Evolutionary conservation across 2,113 vertebrate species (phyloP).

Genomic region (Daphoenositta chrysoptera): DNA sequence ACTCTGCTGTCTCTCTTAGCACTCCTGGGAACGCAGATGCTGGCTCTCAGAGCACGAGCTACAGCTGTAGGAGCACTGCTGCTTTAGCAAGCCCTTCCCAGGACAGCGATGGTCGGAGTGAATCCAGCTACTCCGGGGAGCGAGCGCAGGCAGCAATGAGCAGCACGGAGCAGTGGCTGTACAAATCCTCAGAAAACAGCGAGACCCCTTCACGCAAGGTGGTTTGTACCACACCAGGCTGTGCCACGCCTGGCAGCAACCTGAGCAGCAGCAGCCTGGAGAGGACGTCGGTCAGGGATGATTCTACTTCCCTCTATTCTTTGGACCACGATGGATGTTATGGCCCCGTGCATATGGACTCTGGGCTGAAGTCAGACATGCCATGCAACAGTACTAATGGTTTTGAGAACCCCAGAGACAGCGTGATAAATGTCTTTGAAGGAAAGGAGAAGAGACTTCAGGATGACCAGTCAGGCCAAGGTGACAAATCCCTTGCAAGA

Average conservation of each 20-base stretch:
- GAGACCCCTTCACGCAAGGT: conserved; percentile 65
- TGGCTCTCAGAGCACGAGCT: conserved; percentile 63
- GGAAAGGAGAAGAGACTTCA: conserved; percentile 72
- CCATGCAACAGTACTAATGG: conserved; percentile 65
- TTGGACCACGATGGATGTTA: conserved; percentile 86
- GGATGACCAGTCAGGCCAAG: conserved; percentile 72
- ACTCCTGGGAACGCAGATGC: conserved; percentile 62
- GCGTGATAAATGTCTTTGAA: conserved; percentile 82
- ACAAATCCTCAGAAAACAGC: conserved; percentile 72
- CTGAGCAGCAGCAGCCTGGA: conserved; percentile 85
- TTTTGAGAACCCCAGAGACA: conserved; percentile 80
- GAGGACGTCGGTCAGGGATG: conserved; percentile 75
- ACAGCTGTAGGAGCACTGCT: conserved; percentile 32
- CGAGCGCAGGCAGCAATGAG: conserved; percentile 64
- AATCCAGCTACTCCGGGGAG: conserved; percentile 77
- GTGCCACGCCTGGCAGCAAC: conserved; percentile 83
- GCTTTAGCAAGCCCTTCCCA: conserved; percentile 44
- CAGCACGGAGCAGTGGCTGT: conserved; percentile 79
- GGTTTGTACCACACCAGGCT: conserved; percentile 73
- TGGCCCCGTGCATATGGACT: conserved; percentile 78
- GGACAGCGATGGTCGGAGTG: conserved; percentile 71
- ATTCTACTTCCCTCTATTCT: conserved; percentile 83
- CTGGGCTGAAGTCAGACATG: conserved; percentile 72
- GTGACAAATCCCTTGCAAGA: conserved; percentile 81
- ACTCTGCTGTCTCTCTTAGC: conserved; percentile 67